Conservation (phyloP, 2,797 vertebrate species). For the Fistularia tabacaria region DNA sequence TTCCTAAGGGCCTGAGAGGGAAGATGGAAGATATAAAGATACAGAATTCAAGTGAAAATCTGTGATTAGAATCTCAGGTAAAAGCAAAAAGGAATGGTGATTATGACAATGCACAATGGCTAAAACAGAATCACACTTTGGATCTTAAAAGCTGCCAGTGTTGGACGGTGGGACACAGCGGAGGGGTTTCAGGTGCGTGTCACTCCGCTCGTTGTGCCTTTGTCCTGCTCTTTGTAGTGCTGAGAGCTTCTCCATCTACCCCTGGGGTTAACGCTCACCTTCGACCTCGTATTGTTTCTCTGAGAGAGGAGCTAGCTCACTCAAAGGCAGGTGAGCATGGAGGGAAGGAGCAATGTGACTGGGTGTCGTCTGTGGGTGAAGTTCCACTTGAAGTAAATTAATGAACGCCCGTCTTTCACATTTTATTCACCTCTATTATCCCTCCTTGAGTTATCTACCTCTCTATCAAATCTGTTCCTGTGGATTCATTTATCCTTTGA, state of each 20-base stretch:
- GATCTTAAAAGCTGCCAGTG: conserved; percentile 42
- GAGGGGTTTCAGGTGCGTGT: conserved; percentile 53
- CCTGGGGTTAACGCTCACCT: conserved; percentile 61
- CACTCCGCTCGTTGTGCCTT: conserved; percentile 46
- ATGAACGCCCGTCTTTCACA: conserved; percentile 31
- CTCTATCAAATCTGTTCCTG: conserved; percentile 15
- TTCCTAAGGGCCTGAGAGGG: conserved; percentile 12
- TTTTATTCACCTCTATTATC: conserved; percentile 14
- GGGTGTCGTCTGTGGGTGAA: conserved; percentile 13
- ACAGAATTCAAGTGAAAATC: conserved; percentile 26
- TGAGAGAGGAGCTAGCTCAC: conserved; percentile 47
- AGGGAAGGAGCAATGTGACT: conserved; percentile 29
- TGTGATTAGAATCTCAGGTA: conserved; percentile 33
- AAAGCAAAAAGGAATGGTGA: conserved; percentile 41
- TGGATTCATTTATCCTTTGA: too few species aligned
- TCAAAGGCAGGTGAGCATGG: conserved; percentile 54
- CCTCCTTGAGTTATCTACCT: conserved; percentile 16
- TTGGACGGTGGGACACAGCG: conserved; percentile 29
- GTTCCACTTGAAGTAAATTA: conserved; percentile 35
- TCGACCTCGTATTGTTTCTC: conserved; percentile 53
- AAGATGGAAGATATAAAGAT: conserved; percentile 4
- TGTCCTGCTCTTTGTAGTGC: conserved; percentile 62
- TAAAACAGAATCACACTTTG: conserved; percentile 27
- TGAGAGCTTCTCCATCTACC: conserved; percentile 60
- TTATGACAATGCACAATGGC: conserved; percentile 20